Evolutionary conservation across 2,797 vertebrate species (phyloP).

Genomic region (Kryptopterus vitreolus): DNA sequence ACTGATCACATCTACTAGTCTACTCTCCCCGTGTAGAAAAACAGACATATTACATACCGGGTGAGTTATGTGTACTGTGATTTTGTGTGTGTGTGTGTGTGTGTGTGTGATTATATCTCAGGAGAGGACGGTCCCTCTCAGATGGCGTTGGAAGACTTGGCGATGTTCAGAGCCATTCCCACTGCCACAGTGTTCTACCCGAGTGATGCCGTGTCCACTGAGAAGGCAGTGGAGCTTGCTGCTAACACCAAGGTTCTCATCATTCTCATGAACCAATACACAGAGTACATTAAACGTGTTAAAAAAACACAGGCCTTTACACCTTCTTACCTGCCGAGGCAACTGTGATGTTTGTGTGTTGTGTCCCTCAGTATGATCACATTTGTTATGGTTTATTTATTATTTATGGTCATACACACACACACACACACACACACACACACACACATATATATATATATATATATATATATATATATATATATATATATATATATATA

Average conservation of each 20-base stretch:
- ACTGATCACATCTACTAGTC: neutral
- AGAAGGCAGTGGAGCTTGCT: conserved; percentile 93
- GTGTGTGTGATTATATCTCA: conserved; percentile 58
- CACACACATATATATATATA: too few species aligned
- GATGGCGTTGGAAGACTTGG: conserved; percentile 92
- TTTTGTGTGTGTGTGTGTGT: neutral
- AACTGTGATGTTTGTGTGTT: neutral
- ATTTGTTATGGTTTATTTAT: neutral
- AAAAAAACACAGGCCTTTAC: neutral
- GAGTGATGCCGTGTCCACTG: conserved; percentile 88
- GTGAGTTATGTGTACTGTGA: neutral
- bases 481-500: too few species aligned
- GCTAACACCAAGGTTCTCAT: conserved; percentile 84
- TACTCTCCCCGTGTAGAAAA: neutral
- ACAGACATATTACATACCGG: neutral
- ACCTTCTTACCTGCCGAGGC: neutral
- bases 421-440: too few species aligned
- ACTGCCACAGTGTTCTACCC: conserved; percentile 90
- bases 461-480: too few species aligned
- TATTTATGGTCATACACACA: neutral
- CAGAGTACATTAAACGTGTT: neutral
- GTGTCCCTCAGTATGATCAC: neutral
- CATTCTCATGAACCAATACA: too few species aligned
- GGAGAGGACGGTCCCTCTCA: conserved; percentile 94
- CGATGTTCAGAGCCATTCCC: conserved; percentile 88